Conservation (phyloP, 2,113 vertebrate genomes). For the Percopsis transmontana region DNA sequence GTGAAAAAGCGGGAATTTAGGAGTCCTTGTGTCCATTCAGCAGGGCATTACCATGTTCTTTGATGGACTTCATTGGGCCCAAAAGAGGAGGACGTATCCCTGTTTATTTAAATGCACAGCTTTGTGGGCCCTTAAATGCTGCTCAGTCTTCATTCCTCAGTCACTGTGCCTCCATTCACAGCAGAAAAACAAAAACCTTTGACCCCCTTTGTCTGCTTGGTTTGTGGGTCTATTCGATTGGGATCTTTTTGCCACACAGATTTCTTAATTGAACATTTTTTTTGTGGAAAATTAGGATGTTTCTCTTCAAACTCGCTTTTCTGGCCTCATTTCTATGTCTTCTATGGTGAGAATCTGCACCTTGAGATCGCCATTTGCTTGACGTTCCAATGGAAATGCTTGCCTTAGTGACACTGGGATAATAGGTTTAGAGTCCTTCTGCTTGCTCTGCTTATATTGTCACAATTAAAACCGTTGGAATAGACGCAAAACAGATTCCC, state of each 20-base stretch:
- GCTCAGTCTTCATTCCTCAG: conserved; percentile 67
- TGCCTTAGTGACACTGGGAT: conserved; percentile 54
- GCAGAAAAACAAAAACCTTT: conserved; percentile 73
- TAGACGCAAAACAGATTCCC: conserved; percentile 56
- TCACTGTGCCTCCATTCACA: conserved; percentile 69
- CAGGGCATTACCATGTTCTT: conserved; percentile 75
- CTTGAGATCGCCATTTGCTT: conserved; percentile 34
- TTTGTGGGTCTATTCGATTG: conserved; percentile 61
- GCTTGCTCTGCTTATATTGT: conserved; percentile 51
- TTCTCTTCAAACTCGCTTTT: conserved; percentile 42
- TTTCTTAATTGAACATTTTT: conserved; percentile 72
- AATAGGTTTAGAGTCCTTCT: conserved; percentile 59
- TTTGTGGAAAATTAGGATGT: conserved; percentile 63
- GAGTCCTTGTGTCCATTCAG: conserved; percentile 69
- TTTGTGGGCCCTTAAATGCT: conserved; percentile 77
- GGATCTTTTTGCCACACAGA: conserved; percentile 59
- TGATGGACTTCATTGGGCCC: conserved; percentile 76
- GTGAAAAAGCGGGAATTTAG: conserved; percentile 68
- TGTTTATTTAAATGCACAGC: conserved; percentile 77
- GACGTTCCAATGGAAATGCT: conserved; percentile 53
- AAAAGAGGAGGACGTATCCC: conserved; percentile 73
- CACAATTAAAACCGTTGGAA: conserved; percentile 61
- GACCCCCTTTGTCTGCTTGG: conserved; percentile 70
- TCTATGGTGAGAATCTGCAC: conserved; percentile 65
- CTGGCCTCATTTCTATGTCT: conserved; percentile 28